Base-by-base conservation (phyloP, 92 coral and sea anemone species). In the Epizoanthus rinbou region DNA sequence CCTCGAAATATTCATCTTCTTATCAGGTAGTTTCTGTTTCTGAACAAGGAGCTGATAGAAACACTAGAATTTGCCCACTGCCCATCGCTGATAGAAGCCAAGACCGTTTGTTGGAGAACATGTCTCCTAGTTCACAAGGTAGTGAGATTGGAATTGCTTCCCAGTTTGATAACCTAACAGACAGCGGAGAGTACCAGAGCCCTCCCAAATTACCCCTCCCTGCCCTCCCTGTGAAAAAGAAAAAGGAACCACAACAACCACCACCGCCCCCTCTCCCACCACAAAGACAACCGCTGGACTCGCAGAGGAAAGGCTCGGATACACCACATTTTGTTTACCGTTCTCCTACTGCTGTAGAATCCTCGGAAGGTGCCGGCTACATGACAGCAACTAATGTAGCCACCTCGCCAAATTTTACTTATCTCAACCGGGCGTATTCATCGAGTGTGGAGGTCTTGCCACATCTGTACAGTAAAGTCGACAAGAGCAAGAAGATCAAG, bases 391-490 rank as follows among this genome's bases (percentile, higher is more conserved):
- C 82, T 7, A 78, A 85, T 23, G 66, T 80, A 69, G 87, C 87
- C 57, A 89, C 85, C 15, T 91, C 98, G 33, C 98, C 98, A 0
- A 93, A 93, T 68, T 93, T 91, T 79, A 71, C 88, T 65, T 93
- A 92, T 67, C 39, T 93, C 60, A 91, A 93, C 86, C 80, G 89
- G n/a, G 90, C 93, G 28, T 80, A 91, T 64, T 91, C 98, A 2
- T 88, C 89, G 19, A 93, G 98, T 60, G 91, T 93, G 54, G 98
- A 93, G 76, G 98, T 93, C 21, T 62, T 93, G 70, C 95, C 98
- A 8, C 81, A 87, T 47, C 64, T 93, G 18, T 93, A 93, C 74
- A 92, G 95, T 24, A 80, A 86, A 31, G 98, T 93, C 16, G 98
- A 93, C 74, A 88, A 87, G 53, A 83, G 90, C 65, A 93, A 91